phyloP scores from a whole-genome alignment of 2,888 invertebrate species.

The Cenopis cana region DNA sequence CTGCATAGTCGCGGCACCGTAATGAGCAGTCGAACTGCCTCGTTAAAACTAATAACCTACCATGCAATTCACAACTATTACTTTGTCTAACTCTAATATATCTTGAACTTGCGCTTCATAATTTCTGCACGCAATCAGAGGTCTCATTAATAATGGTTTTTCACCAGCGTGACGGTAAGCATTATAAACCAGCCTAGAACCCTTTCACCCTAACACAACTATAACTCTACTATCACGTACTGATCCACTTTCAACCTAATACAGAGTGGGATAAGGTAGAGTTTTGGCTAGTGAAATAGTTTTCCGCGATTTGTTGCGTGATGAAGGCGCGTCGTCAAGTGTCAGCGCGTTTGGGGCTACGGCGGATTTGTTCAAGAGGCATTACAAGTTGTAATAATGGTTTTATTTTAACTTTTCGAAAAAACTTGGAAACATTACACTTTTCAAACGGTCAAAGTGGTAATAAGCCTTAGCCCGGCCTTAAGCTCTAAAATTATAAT shows the following conservation, averaged over 20 bases:
- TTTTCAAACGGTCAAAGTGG: no score
- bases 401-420: not conserved
- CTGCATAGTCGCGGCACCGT: constrained; percentile 21
- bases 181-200: not conserved
- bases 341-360: constrained; percentile 1
- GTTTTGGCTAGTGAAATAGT: not conserved
- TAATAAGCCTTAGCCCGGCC: no score
- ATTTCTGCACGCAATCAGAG: not conserved
- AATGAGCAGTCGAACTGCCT: constrained; percentile 44
- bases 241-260: not conserved
- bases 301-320: constrained; percentile 1
- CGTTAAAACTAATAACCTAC: constrained; percentile 43
- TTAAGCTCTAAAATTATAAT: no score
- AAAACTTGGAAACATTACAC: not conserved
- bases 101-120: not conserved
- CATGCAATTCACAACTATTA: not conserved
- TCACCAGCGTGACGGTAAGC: not conserved
- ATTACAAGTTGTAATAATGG: not conserved
- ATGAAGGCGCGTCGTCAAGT: constrained; percentile 25
- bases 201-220: constrained; percentile 12
- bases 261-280: not conserved
- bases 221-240: constrained; percentile 6
- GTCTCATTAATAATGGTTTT: not conserved
- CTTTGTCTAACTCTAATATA: not conserved
- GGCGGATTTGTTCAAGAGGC: constrained; percentile 1